Conservation (phyloP, 2,113 vertebrate genomes). For the Tragulus kanchil region DNA sequence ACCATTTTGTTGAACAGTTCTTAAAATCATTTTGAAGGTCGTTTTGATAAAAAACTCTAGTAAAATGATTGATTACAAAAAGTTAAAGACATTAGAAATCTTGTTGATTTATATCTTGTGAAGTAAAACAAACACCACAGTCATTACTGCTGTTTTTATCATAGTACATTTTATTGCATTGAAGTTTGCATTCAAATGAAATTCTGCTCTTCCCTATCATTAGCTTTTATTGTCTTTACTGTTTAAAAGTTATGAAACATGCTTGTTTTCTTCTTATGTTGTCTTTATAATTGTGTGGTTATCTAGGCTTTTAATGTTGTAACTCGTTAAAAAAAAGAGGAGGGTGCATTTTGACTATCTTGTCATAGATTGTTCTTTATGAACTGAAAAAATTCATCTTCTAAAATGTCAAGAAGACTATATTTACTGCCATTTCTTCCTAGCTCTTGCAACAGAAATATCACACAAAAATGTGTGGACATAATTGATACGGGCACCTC, state of each 20-base stretch:
- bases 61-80: not conserved
- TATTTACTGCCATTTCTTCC: not conserved
- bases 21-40: not conserved
- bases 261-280: not conserved
- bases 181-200: not conserved
- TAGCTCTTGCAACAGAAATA: not conserved
- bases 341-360: not conserved
- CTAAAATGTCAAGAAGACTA: not conserved
- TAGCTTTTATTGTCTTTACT: not conserved
- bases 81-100: not conserved
- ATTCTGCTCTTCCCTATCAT: not conserved
- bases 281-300: not conserved
- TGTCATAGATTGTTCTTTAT: not conserved
- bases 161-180: not conserved
- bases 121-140: not conserved
- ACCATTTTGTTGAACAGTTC: not conserved
- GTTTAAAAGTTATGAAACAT: not conserved
- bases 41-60: not conserved
- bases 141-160: not conserved
- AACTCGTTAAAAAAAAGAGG: not conserved
- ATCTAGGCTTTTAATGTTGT: not conserved
- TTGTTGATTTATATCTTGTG: not conserved
- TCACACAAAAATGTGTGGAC: not conserved
- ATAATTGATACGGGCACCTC: not conserved
- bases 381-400: conserved; percentile 23